Base-by-base conservation (phyloP, 1,140 invertebrate species). In the Ruditapes philippinarum region DNA sequence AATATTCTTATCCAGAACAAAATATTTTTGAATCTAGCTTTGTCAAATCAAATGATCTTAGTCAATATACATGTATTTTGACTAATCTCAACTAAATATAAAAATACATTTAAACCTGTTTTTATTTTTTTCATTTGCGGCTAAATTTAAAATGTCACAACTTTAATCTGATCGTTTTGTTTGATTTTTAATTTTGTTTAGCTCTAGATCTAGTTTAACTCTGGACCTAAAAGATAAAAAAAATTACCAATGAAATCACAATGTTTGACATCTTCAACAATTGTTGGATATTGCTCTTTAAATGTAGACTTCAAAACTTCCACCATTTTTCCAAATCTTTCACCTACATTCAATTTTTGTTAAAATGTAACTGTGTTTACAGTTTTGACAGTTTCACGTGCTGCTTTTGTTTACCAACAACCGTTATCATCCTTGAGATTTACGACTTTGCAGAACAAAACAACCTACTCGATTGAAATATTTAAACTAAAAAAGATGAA, bases 241-340 rank as follows among this genome's bases (percentile, higher is more conserved):
- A 45, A 7, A n/a, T 84, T 90, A 94, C 93, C 93, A 60, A 94
- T 85, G 82, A 93, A 94, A 38, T 94, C 92, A 40, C 91, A 91
- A 14, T 89, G 51, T 42, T 82, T 90, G 40, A 93, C 89, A 31
- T 89, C 87, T 54, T 87, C 79, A 79, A 90, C 90, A 36, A 94
- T 92, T 38, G 49, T 33, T 45, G 92, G 90, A 51, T 92, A 91
- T 49, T 90, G 60, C 19, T 89, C 83, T 78, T 92, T 92, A 88
- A 94, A 93, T 36, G 82, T 92, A 25, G 73, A 65, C 79, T 68
- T 91, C 14, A 87, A 38, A 12, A 93, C 91, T 76, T 93, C 93
- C 54, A 92, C 91, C 92, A 93, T 93, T 62, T 33, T 88, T 22
- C 60, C 14, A 40, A 9, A 17, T 74, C 0, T 38, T 17, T 28